phyloP scores from a whole-genome alignment of 2,113 vertebrate species.

The Oncorhynchus kisutch region DNA sequence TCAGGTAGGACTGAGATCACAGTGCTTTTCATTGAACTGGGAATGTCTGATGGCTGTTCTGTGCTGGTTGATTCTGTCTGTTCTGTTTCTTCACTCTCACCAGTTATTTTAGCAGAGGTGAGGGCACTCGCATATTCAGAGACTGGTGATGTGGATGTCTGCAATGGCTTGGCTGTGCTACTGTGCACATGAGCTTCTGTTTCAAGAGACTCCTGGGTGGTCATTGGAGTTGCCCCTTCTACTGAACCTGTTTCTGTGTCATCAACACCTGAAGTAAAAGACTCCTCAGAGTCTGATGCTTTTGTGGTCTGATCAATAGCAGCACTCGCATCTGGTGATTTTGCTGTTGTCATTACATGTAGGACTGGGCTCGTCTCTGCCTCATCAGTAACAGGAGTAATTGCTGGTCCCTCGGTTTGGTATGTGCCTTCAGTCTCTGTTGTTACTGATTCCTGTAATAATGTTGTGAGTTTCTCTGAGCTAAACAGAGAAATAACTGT shows the following conservation, averaged over 20 bases:
- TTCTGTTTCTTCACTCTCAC: neutral
- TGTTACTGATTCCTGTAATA: neutral
- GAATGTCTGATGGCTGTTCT: neutral
- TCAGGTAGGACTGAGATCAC: conserved; percentile 12
- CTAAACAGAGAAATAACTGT: neutral
- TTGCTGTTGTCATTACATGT: conserved; percentile 4
- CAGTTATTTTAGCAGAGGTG: too few species aligned
- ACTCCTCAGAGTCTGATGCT: neutral
- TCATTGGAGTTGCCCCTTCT: neutral
- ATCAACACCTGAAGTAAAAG: neutral
- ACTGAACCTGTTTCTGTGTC: neutral
- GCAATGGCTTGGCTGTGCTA: neutral
- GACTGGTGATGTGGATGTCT: too few species aligned
- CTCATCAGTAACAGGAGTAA: neutral
- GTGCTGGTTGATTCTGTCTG: conserved; percentile 4
- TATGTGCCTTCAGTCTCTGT: neutral
- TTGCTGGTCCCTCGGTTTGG: neutral
- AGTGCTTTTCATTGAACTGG: conserved; percentile 34
- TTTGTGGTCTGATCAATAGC: neutral
- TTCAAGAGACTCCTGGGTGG: neutral
- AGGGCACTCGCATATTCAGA: too few species aligned
- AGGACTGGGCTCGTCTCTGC: neutral
- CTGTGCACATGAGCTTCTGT: neutral
- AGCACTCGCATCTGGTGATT: neutral
- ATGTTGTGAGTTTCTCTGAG: neutral